phyloP scores from a whole-genome alignment of 2,113 vertebrate genomes.

The Morone chrysops region DNA sequence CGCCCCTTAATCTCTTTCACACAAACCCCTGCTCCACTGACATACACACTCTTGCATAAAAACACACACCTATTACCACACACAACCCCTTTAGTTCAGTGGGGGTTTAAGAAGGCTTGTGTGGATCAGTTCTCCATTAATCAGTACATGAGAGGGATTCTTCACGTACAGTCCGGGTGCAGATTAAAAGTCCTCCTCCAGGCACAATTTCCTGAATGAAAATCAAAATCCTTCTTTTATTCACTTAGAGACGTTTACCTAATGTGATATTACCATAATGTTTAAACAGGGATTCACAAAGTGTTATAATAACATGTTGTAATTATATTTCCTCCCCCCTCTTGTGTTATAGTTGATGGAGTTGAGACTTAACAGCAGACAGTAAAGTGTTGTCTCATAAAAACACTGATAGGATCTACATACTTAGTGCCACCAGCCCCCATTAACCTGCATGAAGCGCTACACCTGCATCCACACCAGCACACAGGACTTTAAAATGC shows the following conservation, averaged over 20 bases:
- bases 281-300: not conserved
- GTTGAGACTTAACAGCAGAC: conserved; percentile 14
- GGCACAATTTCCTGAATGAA: conserved; percentile 48
- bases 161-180: conserved; percentile 48
- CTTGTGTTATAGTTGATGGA: not conserved
- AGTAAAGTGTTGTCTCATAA: conserved; percentile 22
- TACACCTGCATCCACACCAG: conserved; percentile 62
- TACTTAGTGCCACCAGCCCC: conserved; percentile 58
- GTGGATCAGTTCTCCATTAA: conserved; percentile 63
- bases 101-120: conserved; percentile 53
- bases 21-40: conserved; percentile 31
- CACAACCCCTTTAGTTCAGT: not conserved
- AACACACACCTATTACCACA: conserved; percentile 15
- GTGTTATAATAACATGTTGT: not conserved
- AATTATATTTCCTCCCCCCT: not conserved
- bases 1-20: conserved; percentile 62
- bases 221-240: conserved; percentile 13
- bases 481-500: conserved; percentile 30
- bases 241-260: not conserved
- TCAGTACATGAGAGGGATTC: conserved; percentile 69
- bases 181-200: conserved; percentile 47
- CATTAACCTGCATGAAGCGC: conserved; percentile 71
- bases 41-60: conserved; percentile 10
- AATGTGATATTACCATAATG: not conserved
- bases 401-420: conserved; percentile 62